Conservation (phyloP, 2,888 invertebrate genomes). For the Dendrolimus pini region DNA sequence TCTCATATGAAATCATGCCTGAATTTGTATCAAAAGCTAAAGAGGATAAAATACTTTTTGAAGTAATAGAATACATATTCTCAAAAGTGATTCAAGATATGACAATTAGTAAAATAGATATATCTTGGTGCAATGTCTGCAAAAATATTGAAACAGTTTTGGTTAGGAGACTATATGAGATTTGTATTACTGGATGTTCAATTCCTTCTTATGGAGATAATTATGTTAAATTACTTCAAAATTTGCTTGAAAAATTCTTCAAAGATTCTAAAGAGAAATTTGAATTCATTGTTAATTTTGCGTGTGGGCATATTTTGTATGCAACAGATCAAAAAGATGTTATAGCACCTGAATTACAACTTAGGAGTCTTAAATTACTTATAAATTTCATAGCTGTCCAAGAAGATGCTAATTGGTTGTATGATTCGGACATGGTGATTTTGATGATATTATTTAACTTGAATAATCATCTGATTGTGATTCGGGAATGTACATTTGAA, state of each 20-base stretch:
- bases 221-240: conserved; percentile 54
- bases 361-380: conserved; percentile 66
- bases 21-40: conserved; percentile 49
- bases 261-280: conserved; percentile 59
- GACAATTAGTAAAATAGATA: conserved; percentile 43
- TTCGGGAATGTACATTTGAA: conserved; percentile 75
- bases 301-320: conserved; percentile 62
- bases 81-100: conserved; percentile 65
- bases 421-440: conserved; percentile 62
- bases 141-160: conserved; percentile 50
- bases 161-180: conserved; percentile 58
- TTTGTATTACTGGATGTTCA: conserved; percentile 65
- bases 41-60: conserved; percentile 69
- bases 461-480: conserved; percentile 65
- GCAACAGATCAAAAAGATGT: conserved; percentile 56
- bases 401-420: conserved; percentile 44
- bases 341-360: conserved; percentile 64
- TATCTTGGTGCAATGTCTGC: conserved; percentile 63
- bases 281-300: conserved; percentile 76
- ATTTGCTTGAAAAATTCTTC: conserved; percentile 63
- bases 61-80: conserved; percentile 74
- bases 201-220: conserved; percentile 47
- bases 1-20: conserved; percentile 40
- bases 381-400: conserved; percentile 41
- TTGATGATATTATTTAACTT: conserved; percentile 75